A percentile compares a stretch with the other conserved stretches of the same genome.
Evolutionary conservation across 1,140 invertebrate genomes (phyloP).

Genomic region (Hylyphantes graminicola): DNA sequence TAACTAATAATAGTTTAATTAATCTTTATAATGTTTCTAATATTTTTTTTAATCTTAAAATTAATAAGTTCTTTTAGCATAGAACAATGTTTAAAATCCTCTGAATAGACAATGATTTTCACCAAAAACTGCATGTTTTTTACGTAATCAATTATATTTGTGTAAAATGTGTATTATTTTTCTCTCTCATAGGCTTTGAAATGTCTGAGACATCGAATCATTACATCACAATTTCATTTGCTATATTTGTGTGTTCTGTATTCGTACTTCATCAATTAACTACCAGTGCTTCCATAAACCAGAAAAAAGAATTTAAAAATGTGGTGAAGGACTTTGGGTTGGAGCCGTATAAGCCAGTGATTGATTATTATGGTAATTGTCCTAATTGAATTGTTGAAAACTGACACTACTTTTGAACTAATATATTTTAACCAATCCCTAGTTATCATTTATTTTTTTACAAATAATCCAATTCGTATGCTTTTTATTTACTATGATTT

Average conservation of each 20-base stretch:
- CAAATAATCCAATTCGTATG: background rate
- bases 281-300: slow-evolving; percentile 7
- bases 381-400: background rate
- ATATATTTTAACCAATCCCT: background rate
- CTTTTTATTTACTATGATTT: background rate
- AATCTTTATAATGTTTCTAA: no score
- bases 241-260: slow-evolving; percentile 1
- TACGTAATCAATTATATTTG: no score
- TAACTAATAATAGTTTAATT: no score
- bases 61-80: no score
- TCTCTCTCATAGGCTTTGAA: no score
- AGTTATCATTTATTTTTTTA: background rate
- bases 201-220: background rate
- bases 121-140: no score
- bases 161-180: no score
- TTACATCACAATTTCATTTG: slow-evolving; percentile 22
- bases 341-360: background rate
- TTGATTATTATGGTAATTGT: slow-evolving; percentile 6
- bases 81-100: no score
- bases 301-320: slow-evolving; percentile 18
- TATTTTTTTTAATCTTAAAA: no score
- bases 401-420: background rate
- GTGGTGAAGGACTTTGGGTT: background rate
- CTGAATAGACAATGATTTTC: no score
- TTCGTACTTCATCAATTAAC: slow-evolving; percentile 6